Conservation (phyloP, 2,888 invertebrate genomes). For the Drosophila nr. perissopoda region DNA sequence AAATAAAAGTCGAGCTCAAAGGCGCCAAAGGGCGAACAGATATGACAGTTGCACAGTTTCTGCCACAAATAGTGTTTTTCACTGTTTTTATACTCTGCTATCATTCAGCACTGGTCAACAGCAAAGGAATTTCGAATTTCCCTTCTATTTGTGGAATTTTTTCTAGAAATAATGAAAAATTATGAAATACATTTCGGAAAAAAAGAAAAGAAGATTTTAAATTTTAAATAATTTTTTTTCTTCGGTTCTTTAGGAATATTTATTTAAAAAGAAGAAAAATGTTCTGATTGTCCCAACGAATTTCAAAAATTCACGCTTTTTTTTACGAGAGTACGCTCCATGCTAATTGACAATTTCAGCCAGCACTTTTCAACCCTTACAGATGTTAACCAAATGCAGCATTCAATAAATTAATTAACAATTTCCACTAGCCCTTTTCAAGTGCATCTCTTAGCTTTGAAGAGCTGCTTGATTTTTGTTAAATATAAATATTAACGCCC, state of each 20-base stretch:
- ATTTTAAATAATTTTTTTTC: rapidly evolving
- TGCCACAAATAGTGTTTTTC: not conserved
- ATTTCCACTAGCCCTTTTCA: not conserved
- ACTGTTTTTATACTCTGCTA: not conserved
- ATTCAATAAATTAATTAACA: too few relatives aligned
- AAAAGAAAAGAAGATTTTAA: not conserved
- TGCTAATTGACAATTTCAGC: not conserved
- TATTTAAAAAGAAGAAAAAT: not conserved
- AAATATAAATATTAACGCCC: not conserved
- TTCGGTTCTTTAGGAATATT: not conserved
- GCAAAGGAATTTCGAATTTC: not conserved
- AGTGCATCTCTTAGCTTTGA: too few relatives aligned
- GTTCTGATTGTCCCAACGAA: not conserved
- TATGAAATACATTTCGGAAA: not conserved
- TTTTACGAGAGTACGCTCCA: not conserved
- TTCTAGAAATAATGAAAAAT: not conserved
- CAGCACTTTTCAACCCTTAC: too few relatives aligned
- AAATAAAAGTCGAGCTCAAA: constrained; percentile 30
- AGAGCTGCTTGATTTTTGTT: not conserved
- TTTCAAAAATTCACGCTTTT: too few relatives aligned
- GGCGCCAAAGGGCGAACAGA: not conserved
- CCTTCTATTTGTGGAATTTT: not conserved
- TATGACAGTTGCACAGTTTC: constrained; percentile 28
- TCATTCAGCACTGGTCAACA: too few relatives aligned
- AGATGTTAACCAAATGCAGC: not conserved